Percentiles rank a stretch among this genome's conserved stretches.
Evolutionary conservation across 2,113 vertebrate species (phyloP).

Genomic region (Cynocephalus volans): DNA sequence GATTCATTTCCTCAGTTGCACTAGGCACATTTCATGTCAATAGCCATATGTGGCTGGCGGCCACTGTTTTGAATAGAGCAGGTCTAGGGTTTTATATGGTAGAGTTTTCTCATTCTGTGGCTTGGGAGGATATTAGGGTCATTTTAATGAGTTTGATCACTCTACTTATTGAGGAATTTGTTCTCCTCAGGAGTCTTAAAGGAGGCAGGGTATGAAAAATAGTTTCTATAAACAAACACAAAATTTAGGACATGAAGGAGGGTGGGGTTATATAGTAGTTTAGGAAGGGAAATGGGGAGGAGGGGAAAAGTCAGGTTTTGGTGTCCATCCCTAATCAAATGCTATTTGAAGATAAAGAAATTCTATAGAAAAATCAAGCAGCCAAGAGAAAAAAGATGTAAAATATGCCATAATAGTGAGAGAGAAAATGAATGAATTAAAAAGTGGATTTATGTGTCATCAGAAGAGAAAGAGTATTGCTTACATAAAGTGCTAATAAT

Average conservation of each 20-base stretch:
- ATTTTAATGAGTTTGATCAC: background rate
- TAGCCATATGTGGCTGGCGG: background rate
- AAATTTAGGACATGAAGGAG: background rate
- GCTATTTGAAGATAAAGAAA: slow-evolving; percentile 46
- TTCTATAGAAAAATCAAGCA: slow-evolving; percentile 9
- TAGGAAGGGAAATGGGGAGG: background rate
- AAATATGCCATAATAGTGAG: background rate
- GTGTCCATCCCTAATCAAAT: background rate
- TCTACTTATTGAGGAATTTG: background rate
- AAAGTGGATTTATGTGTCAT: background rate
- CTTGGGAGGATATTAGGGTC: background rate
- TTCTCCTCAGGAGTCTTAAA: background rate
- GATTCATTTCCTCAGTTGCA: background rate
- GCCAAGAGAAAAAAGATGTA: background rate
- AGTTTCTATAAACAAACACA: slow-evolving; percentile 15
- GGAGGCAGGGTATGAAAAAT: background rate
- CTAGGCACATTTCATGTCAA: background rate
- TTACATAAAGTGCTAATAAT: background rate
- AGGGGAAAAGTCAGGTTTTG: background rate
- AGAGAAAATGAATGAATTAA: background rate
- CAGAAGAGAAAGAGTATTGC: background rate
- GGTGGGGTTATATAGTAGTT: background rate
- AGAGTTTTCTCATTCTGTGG: background rate
- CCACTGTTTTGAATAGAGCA: background rate
- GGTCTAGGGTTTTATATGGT: background rate